phyloP scores from a whole-genome alignment of 2,888 invertebrate genomes.

The Drosophila gaucha region DNA sequence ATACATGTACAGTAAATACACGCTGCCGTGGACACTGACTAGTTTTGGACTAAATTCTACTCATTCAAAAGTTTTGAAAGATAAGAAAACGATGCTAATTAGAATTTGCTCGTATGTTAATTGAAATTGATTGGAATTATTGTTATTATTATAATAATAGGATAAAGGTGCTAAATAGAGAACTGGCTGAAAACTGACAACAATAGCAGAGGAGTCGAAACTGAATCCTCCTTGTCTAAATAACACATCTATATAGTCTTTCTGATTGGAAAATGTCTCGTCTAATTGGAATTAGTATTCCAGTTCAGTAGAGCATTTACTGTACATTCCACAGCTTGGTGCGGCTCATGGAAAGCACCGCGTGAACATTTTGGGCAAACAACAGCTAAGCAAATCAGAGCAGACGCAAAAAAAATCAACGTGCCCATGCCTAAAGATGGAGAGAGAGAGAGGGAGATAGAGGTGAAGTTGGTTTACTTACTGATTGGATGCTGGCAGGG shows the following conservation, averaged over 20 bases:
- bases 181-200: too few relatives aligned
- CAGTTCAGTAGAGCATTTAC: not conserved
- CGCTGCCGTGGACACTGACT: not conserved
- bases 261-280: too few relatives aligned
- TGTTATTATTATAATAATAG: not conserved
- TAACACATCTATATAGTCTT: too few relatives aligned
- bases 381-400: constrained; percentile 31
- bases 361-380: constrained; percentile 51
- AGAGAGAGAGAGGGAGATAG: not conserved
- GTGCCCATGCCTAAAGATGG: not conserved
- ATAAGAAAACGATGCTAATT: not conserved
- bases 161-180: not conserved
- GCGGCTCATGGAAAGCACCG: constrained; percentile 11
- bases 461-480: constrained; percentile 72
- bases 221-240: too few relatives aligned
- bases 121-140: constrained; percentile 1
- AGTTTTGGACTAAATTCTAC: not conserved
- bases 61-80: too few relatives aligned
- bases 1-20: constrained; percentile 1
- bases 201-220: too few relatives aligned
- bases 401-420: constrained; percentile 12
- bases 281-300: not conserved
- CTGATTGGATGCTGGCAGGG: constrained; percentile 85
- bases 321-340: constrained; percentile 3
- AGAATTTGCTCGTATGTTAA: not conserved